Percentiles rank a stretch among this genome's conserved stretches.
These are phyloP conservation scores for Tupaia tana DNA, from an alignment of 2,113 vertebrate species.

Conservation along the genomic window DNA sequence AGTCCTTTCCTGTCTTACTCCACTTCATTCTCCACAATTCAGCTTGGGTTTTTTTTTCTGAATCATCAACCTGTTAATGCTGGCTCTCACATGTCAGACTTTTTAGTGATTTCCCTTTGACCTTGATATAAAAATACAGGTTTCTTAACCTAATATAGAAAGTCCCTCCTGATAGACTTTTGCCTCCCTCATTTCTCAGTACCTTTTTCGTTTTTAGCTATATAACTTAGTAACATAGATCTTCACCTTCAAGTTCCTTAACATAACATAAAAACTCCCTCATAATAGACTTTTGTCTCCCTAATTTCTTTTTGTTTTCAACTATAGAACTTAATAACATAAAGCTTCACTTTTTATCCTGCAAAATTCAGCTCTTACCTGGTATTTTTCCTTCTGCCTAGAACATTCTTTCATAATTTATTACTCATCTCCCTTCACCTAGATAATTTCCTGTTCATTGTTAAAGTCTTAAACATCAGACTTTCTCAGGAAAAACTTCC, in stretches of 20 bases:
- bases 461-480: background rate
- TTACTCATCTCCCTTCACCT: background rate
- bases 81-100: background rate
- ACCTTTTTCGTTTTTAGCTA: background rate
- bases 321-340: background rate
- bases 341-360: background rate
- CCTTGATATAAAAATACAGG: background rate
- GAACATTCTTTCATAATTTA: background rate
- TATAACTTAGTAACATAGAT: background rate
- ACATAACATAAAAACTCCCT: background rate
- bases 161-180: background rate
- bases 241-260: background rate
- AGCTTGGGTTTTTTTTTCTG: background rate
- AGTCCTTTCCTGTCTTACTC: background rate
- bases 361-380: background rate
- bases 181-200: background rate
- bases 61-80: background rate
- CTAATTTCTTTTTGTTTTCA: background rate
- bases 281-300: background rate
- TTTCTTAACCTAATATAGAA: conserved; percentile 17
- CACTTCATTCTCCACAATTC: background rate
- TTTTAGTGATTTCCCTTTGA: background rate
- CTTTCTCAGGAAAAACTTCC: background rate
- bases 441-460: background rate
- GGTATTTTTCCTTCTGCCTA: background rate